Evolutionary conservation across 2,113 vertebrate species (phyloP), one percentile per base, ranked within the genome.

Genomic region (Pygoscelis antarcticus): DNA sequence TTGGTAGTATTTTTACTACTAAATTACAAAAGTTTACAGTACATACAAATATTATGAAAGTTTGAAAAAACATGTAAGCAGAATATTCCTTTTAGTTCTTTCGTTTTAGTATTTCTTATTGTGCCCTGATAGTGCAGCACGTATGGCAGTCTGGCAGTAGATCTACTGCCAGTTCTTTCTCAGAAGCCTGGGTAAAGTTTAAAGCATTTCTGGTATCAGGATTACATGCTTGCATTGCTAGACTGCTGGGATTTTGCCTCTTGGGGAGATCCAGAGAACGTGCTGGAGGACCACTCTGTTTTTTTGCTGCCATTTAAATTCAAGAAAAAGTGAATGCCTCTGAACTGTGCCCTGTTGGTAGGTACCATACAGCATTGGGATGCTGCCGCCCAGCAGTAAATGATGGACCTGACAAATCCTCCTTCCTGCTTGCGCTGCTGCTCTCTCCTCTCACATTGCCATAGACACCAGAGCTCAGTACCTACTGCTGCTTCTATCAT

Each of bases 221-320:
- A 58, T 79, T 80, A 40, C 18, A 16, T 23, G 32, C 7, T 66
- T 84, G 29, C 17, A 26, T 8, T 16, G 4, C 25, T 75, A 51
- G 10, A 36, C 29, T 44, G 10, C 25, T 69, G 62, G 51, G 30
- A 62, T 82, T 87, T 78, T 92, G 16, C 20, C 55, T 65, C 38
- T 65, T 66, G 23, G 34, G 29, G 19, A 65, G 14, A 26, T 81
- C 69, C 4, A 10, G 64, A 87, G 49, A 57, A 36, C 2, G 4
- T 0, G 2, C 27, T 49, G 60, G 71, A 49, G 21, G 26, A 42
- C 8, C 10, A 16, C 21, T 82, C 19, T 14, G 10, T 0, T 19
- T 58, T 79, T 71, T 57, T 68, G 4, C 44, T 75, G n/a, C 17
- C 4, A 29, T 75, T 83, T 89, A 49, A 52, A 74, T 61, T 64